Percentiles rank a stretch among this genome's conserved stretches.
Conservation (phyloP, 1,140 invertebrate species). For the Magallana gigas region DNA sequence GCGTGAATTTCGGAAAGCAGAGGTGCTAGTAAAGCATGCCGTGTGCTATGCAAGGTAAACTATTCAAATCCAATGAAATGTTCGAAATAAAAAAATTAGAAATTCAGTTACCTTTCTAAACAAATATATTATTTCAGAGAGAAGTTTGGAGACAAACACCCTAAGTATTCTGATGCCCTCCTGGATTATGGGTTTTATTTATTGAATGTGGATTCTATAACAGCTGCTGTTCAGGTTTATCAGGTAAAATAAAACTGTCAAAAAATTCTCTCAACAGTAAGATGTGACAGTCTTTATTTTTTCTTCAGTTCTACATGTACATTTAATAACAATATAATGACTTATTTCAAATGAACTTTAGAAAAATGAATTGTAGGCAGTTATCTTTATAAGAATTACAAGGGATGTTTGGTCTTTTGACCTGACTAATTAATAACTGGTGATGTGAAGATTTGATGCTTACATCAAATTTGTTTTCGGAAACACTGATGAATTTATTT, state of each 20-base stretch:
- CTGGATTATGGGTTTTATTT: constrained; percentile 94
- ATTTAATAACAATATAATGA: not conserved
- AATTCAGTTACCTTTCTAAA: no score
- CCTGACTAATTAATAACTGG: no score
- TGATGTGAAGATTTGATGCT: no score
- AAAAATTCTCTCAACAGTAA: no score
- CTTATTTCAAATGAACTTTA: not conserved
- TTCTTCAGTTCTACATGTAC: not conserved
- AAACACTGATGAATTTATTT: not conserved
- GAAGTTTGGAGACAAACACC: constrained; percentile 86
- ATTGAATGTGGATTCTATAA: constrained; percentile 91
- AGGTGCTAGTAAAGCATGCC: constrained; percentile 89
- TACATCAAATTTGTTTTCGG: no score
- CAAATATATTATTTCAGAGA: constrained; percentile 78
- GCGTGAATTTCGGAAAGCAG: constrained; percentile 89
- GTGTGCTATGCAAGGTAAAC: constrained; percentile 84
- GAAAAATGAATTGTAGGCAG: not conserved
- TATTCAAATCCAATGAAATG: not conserved
- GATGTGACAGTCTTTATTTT: no score
- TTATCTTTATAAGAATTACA: no score
- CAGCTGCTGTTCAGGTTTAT: constrained; percentile 90
- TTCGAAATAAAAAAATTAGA: no score
- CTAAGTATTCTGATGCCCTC: constrained; percentile 89
- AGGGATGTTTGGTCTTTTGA: no score
- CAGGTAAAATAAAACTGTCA: constrained; percentile 80